Conservation (phyloP, 2,797 vertebrate species). For the Taeniopygia guttata region DNA sequence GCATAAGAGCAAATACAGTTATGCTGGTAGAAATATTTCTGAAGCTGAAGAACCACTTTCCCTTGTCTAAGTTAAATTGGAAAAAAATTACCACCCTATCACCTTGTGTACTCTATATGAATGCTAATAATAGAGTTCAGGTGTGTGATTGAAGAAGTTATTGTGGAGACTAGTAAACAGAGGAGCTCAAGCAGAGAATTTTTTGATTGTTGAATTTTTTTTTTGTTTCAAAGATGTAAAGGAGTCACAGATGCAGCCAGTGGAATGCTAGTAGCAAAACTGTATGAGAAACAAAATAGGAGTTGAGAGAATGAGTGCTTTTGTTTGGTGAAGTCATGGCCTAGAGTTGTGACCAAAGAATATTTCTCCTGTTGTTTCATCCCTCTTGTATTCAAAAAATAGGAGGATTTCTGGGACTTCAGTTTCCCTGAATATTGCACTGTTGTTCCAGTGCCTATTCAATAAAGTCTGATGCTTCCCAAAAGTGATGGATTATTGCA, state of each 20-base stretch:
- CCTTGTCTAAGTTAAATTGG: not conserved
- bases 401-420: not conserved
- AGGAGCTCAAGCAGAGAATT: not conserved
- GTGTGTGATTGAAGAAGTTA: not conserved
- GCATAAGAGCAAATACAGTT: not conserved
- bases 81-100: not conserved
- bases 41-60: not conserved
- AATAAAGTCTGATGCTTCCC: not conserved
- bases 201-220: not conserved
- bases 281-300: not conserved
- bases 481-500: constrained; percentile 27
- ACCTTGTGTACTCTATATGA: not conserved
- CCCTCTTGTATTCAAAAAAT: not conserved
- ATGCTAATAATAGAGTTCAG: not conserved
- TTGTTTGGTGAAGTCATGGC: not conserved
- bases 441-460: not conserved
- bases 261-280: not conserved
- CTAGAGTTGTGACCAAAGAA: not conserved
- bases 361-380: not conserved
- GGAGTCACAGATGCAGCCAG: not conserved
- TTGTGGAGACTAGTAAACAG: not conserved
- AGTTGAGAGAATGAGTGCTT: not conserved
- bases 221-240: not conserved
- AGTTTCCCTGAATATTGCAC: not conserved
- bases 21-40: not conserved